Conservation (phyloP, 2,797 vertebrate species). For the Platalea minor region DNA sequence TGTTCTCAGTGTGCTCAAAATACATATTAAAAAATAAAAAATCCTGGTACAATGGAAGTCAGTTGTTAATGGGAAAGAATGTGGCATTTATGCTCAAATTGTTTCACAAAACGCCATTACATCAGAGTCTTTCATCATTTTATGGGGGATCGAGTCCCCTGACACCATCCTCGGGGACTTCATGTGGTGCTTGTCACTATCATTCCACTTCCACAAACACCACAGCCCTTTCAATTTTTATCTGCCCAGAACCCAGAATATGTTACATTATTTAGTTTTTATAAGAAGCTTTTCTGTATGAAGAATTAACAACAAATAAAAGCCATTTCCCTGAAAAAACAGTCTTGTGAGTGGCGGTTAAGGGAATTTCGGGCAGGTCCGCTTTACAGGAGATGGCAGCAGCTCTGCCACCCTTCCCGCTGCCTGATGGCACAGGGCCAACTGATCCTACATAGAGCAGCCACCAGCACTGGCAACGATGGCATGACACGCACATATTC, state of each 20-base stretch:
- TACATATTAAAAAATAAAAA: neutral
- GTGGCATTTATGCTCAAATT: neutral
- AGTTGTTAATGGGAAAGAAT: constrained; percentile 28
- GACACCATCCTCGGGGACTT: neutral
- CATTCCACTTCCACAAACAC: neutral
- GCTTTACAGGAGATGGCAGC: neutral
- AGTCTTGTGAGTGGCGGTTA: neutral
- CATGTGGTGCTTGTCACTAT: constrained; percentile 4
- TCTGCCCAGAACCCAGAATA: constrained; percentile 10
- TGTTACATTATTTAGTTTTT: constrained; percentile 16
- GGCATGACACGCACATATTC: neutral
- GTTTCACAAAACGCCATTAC: constrained; percentile 38
- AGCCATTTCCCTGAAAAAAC: neutral
- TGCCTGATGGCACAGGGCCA: neutral
- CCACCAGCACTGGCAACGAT: neutral
- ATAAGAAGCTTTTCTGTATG: constrained; percentile 1
- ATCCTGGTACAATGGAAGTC: constrained; percentile 19
- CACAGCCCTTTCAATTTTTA: constrained; percentile 1
- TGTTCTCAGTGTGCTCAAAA: constrained; percentile 54
- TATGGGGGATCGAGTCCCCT: neutral
- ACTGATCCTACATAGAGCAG: neutral
- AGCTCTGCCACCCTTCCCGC: neutral
- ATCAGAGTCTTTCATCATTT: constrained; percentile 26
- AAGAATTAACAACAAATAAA: constrained; percentile 38
- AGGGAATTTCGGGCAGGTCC: neutral